Base-by-base conservation (phyloP, 2,888 invertebrate genomes). In the Poecilobothrus nobilitatus region DNA sequence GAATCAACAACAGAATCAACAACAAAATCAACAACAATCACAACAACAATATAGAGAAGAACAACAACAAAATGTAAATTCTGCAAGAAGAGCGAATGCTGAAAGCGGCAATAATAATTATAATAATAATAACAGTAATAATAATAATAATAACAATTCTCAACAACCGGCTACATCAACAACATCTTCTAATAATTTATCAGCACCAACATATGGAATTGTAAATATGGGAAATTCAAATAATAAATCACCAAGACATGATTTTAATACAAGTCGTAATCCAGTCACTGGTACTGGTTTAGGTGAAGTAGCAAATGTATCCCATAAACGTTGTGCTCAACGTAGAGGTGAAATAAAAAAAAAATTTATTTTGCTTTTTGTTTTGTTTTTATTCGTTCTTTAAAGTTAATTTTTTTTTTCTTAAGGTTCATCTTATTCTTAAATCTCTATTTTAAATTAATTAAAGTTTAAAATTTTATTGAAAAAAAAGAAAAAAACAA, bases 251-350 rank as follows among this genome's bases (percentile, higher is more conserved):
- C 53, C 53, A 53, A 12, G 53, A 53, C 53, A 15, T 53, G 53
- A 53, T 53, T 18, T 53, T 18, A 53, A 18, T 18, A 53, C 18
- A 53, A 18, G 15, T 53, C 77, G 78, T 21, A 79, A 78, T 75
- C 76, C 78, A 9, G 77, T 77, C n/a, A 78, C 76, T 34, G 76
- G 77, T 37, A 70, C 75, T 67, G 77, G 77, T 67, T 70, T 78
- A 63, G 75, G 74, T 68, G 74, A 71, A 34, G 74, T 75, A 71
- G 74, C 72, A 63, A 74, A 75, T 53, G 15, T 53, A 73, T 75
- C 68, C 70, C 70, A 67, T 74, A 76, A 73, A 71, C 71, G 71
- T 73, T 74, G 75, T 73, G 73, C 71, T 53, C 72, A 18, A 15
- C 53, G 73, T 65, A 73, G 71, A 75, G 75, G 74, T 75, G 53